Evolutionary conservation across 2,113 vertebrate genomes (phyloP), one percentile per base, ranked within the genome.

Genomic region (Myanophis thanlyinensis): DNA sequence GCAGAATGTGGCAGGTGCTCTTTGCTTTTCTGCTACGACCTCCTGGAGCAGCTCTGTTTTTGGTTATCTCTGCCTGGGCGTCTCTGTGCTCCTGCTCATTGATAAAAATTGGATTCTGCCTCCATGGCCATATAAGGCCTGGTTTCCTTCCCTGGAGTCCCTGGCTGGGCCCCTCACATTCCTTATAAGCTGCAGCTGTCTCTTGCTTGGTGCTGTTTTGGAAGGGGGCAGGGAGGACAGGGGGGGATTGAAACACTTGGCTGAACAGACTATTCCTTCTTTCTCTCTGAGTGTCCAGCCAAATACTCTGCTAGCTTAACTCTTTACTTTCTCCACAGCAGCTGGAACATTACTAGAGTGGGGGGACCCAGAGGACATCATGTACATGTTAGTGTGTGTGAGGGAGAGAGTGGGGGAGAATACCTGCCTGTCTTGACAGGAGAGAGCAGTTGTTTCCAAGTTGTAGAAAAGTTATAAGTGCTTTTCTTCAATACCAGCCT

Each of bases 121-220:
- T 99, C 98, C 98, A 97, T 98, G 98, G 96, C 99, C 99, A 98
- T 99, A 99, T 99, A 99, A 99, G 99, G 99, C 98, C 97, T 97
- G 98, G 98, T 99, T 99, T 98, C 98, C 98, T 98, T 98, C 98
- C 98, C 97, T 97, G 97, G 96, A 96, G 96, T 97, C 97, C 96
- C 98, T 98, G 98, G 98, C 98, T 97, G 97, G 98, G 98, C 98
- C 98, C 97, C 98, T 98, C 97, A 95, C 98, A 99, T 99, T 99
- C 98, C 98, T 98, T 98, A 98, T 98, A 98, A 98, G 98, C 98
- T 98, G 98, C 98, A 99, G 98, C 98, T 98, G 98, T 99, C 98
- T 98, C 94, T 97, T 95, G 95, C 97, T 96, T 98, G 97, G 98
- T 98, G 98, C 97, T 97, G 97, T 95, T 95, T 96, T 95, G 96